These are phyloP conservation scores for Laticauda laticaudata DNA, from an alignment of 2,113 vertebrate species.

Conservation along the genomic window DNA sequence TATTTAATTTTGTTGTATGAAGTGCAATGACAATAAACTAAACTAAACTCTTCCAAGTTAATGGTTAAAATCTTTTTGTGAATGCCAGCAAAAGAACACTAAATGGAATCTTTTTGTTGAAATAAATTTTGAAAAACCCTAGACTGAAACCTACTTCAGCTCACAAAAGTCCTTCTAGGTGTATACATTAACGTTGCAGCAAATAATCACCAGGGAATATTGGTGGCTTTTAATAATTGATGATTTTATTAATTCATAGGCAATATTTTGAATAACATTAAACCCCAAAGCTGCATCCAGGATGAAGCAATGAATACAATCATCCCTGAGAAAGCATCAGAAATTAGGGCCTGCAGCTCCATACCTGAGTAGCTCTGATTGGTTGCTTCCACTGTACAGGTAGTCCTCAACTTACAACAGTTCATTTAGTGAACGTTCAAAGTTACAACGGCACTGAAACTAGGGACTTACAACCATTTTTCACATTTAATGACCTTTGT, in stretches of 20 bases:
- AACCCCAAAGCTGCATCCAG: slow-evolving; percentile 24
- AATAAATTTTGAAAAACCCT: neutral
- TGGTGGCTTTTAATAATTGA: slow-evolving; percentile 54
- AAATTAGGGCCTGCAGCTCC: neutral
- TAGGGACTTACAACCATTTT: no score
- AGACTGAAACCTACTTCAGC: neutral
- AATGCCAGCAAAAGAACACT: neutral
- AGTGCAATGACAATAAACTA: no score
- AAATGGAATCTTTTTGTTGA: slow-evolving; percentile 6
- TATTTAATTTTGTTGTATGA: no score
- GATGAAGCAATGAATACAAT: slow-evolving; percentile 1
- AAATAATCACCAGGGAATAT: slow-evolving; percentile 58
- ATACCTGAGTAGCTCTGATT: slow-evolving; percentile 13
- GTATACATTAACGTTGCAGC: slow-evolving; percentile 58
- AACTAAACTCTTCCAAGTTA: neutral
- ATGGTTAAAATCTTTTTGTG: neutral
- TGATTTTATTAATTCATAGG: slow-evolving; percentile 54
- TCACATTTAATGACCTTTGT: no score
- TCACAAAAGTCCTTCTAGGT: slow-evolving; percentile 45
- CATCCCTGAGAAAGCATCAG: neutral
- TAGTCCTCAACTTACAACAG: no score
- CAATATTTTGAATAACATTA: slow-evolving; percentile 47
- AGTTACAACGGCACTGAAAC: no score
- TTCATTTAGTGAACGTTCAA: no score
- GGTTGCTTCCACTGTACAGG: slow-evolving; percentile 1